Base-by-base conservation (phyloP, 2,888 invertebrate genomes). In the Eubasilissa splendida region DNA sequence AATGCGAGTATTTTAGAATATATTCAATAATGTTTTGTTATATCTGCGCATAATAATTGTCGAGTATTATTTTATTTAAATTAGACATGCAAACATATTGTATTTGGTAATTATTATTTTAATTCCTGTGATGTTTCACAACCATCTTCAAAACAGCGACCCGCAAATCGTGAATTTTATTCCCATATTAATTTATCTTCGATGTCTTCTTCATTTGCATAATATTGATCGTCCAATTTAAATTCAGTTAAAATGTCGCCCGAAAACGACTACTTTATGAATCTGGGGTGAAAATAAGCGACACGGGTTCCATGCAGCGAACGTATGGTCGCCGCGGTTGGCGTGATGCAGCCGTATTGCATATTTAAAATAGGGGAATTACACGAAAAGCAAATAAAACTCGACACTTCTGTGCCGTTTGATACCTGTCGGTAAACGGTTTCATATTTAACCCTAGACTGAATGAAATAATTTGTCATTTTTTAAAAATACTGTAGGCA, bases 341-440 rank as follows among this genome's bases (percentile, higher is more conserved):
- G 68, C 77, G 77, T 77, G 77, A 77, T 52, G 58, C 59, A 58
- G 56, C 59, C 77, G 58, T 58, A 52, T 77, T 66, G 66, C 60
- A 63, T 66, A 66, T 56, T 60, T 76, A 33, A 53, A 58, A 76
- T 56, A 54, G 54, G 66, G 54, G 33, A 76, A 65, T 76, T 54
- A 66, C 76, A 76, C 56, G 76, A 76, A 54, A 66, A 56, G 76
- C 50, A 14, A 60, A 74, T 74, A 74, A 74, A 74, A 42, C 42
- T 8, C 7, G 5, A 12, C 58, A 10, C 59, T 33, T 42, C 11
- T 31, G 52, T 54, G 12, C 9, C 4, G 56, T 53, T 71, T 71
- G 14, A 71, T 22, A 54, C 22, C 71, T 22, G 22, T 71, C 71
- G 56, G 71, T 71, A 52, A 71, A 71, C 31, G 71, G 31, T 52